phyloP scores from a whole-genome alignment of 2,888 invertebrate genomes.

The Eugnorisma glareosa region DNA sequence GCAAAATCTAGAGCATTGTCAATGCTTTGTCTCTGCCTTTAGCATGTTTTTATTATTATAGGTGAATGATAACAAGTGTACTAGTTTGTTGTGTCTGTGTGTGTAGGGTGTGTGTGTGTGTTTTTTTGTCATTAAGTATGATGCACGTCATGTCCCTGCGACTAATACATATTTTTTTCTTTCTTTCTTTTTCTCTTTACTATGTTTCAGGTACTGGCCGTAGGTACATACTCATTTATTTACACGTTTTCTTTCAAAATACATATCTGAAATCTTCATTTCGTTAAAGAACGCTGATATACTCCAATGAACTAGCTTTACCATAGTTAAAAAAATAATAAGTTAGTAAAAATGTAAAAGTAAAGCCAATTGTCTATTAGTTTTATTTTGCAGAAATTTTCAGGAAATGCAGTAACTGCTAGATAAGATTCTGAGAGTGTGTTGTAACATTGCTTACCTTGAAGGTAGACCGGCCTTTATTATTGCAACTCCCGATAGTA shows the following conservation, averaged over 20 bases:
- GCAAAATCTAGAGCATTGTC: not conserved
- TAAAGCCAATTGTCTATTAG: too few species aligned
- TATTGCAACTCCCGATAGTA: not conserved
- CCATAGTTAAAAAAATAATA: not conserved
- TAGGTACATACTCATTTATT: not conserved
- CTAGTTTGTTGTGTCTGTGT: too few species aligned
- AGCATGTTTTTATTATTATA: not conserved
- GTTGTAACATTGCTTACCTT: not conserved
- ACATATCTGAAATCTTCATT: too few species aligned
- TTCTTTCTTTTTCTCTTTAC: too few species aligned
- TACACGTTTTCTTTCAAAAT: too few species aligned
- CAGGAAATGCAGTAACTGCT: not conserved
- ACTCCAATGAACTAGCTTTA: not conserved
- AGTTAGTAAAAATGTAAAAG: not conserved
- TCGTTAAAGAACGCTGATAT: not conserved
- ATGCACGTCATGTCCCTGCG: too few species aligned
- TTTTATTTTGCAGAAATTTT: not conserved
- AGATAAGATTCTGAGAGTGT: not conserved
- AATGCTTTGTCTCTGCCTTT: not conserved
- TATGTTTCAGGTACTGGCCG: not conserved
- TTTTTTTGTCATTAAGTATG: too few species aligned
- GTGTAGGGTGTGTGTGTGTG: too few species aligned
- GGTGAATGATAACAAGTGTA: constrained; percentile 15
- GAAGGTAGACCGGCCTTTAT: not conserved
- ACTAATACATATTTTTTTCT: too few species aligned